Evolutionary conservation across 2,797 vertebrate genomes (phyloP), one percentile per base, ranked within the genome.

Genomic region (Sebastes paucispinis): DNA sequence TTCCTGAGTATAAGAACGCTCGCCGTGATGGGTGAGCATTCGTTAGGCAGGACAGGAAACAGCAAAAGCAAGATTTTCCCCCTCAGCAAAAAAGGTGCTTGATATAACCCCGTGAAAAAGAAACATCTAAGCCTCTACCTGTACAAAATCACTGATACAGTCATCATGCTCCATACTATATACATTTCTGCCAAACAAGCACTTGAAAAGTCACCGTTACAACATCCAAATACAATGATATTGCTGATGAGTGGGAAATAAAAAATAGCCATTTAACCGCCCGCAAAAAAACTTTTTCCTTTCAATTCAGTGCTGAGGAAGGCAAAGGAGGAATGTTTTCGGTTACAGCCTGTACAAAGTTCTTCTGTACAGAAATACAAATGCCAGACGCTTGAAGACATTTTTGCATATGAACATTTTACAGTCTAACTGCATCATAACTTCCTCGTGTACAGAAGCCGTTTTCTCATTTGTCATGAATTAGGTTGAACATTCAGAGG

Each of bases 401-500:
- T 94, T 96, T 97, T 99, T 99, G 98, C 98, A 99, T 99, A 99
- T 98, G 97, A 97, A 98, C 91, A 96, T 96, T 96, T 92, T 97
- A 97, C 96, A 97, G 97, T 97, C 96, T 97, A 96, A 96, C 95
- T 94, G 93, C 93, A 94, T 94, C 96, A 95, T 95, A 96, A 97
- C 97, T 95, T 89, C 96, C 96, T 87, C 94, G 91, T 95, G 95
- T 97, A 97, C 96, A 97, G 96, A 97, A 96, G 95, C 94, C 94
- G 95, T 97, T 80, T 93, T 89, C 93, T 97, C 96, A 92, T 96
- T 96, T 97, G 96, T 95, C 94, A 97, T 98, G 96, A 97, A 97
- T 97, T 96, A 95, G 95, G 91, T 93, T 96, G 96, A 99, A 99
- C 98, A 99, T 99, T 99, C 98, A 98, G 97, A 98, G 96, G 95